phyloP scores from a whole-genome alignment of 2,113 vertebrate species.

The Emydura subglobosa region DNA sequence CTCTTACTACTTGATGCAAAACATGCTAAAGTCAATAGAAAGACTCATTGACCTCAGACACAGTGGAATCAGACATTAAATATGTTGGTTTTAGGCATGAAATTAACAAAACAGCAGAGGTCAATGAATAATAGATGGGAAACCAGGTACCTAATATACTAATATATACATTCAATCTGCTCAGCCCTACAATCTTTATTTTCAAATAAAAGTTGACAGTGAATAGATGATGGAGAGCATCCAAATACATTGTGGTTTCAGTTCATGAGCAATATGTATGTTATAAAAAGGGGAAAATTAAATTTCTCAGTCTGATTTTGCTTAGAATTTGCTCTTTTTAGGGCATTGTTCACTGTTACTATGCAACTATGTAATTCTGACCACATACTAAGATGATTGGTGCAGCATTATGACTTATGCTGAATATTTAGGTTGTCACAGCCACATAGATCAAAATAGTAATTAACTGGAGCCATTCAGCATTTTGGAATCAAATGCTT shows the following conservation, averaged over 20 bases:
- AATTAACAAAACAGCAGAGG: not conserved
- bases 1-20: not conserved
- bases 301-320: not conserved
- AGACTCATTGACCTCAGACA: not conserved
- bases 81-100: not conserved
- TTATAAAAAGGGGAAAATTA: conserved; percentile 34
- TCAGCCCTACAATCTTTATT: not conserved
- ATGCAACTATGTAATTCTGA: not conserved
- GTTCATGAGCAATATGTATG: not conserved
- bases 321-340: conserved; percentile 15
- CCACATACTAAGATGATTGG: not conserved
- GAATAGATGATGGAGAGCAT: not conserved
- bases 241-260: not conserved
- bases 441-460: conserved; percentile 17
- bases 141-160: not conserved
- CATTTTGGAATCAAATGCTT: not conserved
- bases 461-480: not conserved
- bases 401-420: not conserved
- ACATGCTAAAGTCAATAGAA: not conserved
- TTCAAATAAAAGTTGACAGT: not conserved
- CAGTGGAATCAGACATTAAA: not conserved
- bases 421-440: not conserved
- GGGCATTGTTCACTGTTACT: not conserved
- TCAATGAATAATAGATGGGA: not conserved
- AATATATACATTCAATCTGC: not conserved